Evolutionary conservation across 2,113 vertebrate genomes (phyloP), one percentile per base, ranked within the genome.

Genomic region (Semicossyphus pulcher): DNA sequence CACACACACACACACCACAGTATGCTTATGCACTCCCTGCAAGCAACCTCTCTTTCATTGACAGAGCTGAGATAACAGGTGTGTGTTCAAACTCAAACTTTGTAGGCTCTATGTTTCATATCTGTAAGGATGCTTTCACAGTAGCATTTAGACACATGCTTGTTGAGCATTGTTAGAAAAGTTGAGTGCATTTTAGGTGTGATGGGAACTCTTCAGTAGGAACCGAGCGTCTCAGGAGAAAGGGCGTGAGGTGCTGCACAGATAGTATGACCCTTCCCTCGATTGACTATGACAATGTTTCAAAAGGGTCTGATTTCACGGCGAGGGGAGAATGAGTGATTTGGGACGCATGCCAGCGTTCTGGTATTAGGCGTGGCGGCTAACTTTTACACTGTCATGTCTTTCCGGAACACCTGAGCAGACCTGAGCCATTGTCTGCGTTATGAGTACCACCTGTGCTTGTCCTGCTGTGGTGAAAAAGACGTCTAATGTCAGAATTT

Each of bases 41-140:
- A 26, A 68, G 54, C 63, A 47, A 39, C 47, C 28, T 71, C 58
- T 73, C 52, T 64, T 69, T 79, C 37, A 25, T n/a, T 42, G 57
- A 39, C 20, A 42, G 52, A 51, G 48, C 67, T 45, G 42, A 57
- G 69, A 79, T 80, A 80, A 66, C 41, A 49, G 45, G 56, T 59
- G 57, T 51, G 20, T 47, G 31, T 63, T 59, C 18, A 54, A n/a
- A 39, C n/a, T 58, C 28, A 48, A 70, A 26, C 25, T 34, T 5
- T 61, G 18, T 21, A 7, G 9, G 57, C 20, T 10, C 18, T n/a
- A 15, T 60, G 10, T 63, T 54, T 39, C 18, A 51, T 52, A 52
- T 28, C 16, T 70, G 20, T 60, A 9, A 59, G 20, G 41, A 41
- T 44, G 23, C 15, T 59, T 71, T 26, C 3, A 15, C 52, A 45